phyloP scores from a whole-genome alignment of 2,888 invertebrate species.

The Drosophila differens region DNA sequence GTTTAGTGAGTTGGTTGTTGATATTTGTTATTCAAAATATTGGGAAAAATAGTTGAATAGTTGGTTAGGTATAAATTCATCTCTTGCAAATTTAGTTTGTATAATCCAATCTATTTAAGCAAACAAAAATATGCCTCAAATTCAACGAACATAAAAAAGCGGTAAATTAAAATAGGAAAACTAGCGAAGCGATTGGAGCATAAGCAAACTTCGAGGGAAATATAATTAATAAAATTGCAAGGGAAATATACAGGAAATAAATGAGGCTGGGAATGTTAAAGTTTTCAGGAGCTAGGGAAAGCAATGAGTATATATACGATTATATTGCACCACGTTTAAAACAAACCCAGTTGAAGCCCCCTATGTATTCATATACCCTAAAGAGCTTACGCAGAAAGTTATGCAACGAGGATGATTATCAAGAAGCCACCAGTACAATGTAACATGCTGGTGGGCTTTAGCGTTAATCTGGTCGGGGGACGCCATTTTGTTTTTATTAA shows the following conservation, averaged over 20 bases:
- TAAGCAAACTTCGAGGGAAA: not conserved
- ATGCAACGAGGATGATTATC: not conserved
- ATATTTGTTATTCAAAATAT: not conserved
- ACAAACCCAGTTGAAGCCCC: not conserved
- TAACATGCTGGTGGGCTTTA: slow-evolving; percentile 39
- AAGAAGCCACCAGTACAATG: slow-evolving; percentile 11
- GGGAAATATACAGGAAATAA: no score
- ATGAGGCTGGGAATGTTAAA: not conserved
- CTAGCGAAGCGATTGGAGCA: not conserved
- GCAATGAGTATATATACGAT: not conserved
- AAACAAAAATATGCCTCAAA: not conserved
- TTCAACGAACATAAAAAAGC: not conserved
- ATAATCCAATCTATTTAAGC: not conserved
- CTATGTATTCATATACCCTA: not conserved
- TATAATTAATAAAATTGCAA: not conserved
- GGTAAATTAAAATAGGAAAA: not conserved
- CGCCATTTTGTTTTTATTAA: slow-evolving; percentile 54
- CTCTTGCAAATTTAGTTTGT: not conserved
- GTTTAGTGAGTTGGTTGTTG: not conserved
- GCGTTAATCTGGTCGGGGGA: slow-evolving; percentile 41
- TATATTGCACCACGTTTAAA: not conserved
- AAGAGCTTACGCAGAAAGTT: not conserved
- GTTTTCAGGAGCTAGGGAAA: not conserved
- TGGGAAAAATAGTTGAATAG: not conserved
- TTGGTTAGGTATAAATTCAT: not conserved